Percentiles rank a stretch among this genome's conserved stretches.
Conservation (phyloP, 2,888 invertebrate species). For the Plutella xylostella region DNA sequence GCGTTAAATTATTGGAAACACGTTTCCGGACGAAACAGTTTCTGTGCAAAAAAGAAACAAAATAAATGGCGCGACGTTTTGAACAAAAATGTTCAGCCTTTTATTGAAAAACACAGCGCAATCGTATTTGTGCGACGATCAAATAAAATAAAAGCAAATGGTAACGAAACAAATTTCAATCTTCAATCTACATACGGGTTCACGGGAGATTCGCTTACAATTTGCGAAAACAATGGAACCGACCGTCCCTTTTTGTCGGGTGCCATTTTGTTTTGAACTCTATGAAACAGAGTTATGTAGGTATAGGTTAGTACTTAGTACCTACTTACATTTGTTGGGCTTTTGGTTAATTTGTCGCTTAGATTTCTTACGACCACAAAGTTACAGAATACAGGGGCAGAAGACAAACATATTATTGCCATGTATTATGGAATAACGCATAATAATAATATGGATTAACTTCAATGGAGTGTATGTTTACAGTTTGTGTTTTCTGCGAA, state of each 20-base stretch:
- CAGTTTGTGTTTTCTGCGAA: no score
- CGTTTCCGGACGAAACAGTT: not conserved
- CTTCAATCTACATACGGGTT: slow-evolving; percentile 33
- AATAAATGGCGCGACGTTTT: not conserved
- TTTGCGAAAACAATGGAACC: slow-evolving; percentile 56
- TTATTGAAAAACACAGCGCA: slow-evolving; percentile 5
- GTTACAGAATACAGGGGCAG: no score
- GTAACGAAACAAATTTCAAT: slow-evolving; percentile 52
- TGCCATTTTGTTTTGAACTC: slow-evolving; percentile 23
- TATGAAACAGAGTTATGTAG: no score
- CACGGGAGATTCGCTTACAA: slow-evolving; percentile 30
- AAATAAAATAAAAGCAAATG: slow-evolving; percentile 49
- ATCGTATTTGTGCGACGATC: slow-evolving; percentile 28
- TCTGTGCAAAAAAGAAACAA: not conserved
- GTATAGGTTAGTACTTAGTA: no score
- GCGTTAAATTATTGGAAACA: slow-evolving; percentile 4
- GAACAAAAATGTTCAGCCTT: slow-evolving; percentile 1
- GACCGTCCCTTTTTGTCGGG: slow-evolving; percentile 32
- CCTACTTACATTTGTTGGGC: no score
- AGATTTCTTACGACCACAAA: no score
- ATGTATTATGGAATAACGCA: no score
- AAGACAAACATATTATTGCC: no score
- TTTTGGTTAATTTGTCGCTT: no score
- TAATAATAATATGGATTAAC: no score
- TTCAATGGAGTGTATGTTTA: no score